These are phyloP conservation scores for Steinernema feltiae DNA, from an alignment of 1,140 invertebrate species.

Conservation along the genomic window DNA sequence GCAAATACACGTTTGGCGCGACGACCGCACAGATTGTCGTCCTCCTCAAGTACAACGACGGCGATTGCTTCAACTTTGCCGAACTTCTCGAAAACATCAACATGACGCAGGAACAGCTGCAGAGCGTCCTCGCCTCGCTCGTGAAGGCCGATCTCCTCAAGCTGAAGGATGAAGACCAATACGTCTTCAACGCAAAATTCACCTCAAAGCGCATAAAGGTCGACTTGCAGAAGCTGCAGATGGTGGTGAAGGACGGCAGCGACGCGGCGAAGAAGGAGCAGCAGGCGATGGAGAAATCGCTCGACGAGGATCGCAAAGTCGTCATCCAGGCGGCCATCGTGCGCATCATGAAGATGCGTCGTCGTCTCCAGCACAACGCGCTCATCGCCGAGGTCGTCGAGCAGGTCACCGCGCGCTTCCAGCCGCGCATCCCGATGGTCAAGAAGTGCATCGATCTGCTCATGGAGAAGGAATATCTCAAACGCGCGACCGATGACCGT, in stretches of 20 bases:
- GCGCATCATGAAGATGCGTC: too few relatives aligned
- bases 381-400: too few relatives aligned
- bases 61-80: conserved; percentile 74
- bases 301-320: conserved; percentile 95
- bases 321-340: too few relatives aligned
- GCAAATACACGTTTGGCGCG: conserved; percentile 60
- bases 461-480: background rate
- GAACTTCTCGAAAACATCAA: background rate
- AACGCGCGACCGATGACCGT: background rate
- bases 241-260: background rate
- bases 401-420: too few relatives aligned
- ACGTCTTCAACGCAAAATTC: background rate
- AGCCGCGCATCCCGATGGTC: background rate
- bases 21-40: conserved; percentile 97
- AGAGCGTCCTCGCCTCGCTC: too few relatives aligned
- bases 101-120: too few relatives aligned
- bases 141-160: background rate
- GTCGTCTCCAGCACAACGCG: too few relatives aligned
- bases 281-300: conserved; percentile 92
- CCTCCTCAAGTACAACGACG: conserved; percentile 86
- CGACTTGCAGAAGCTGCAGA: background rate
- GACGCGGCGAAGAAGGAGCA: conserved; percentile 82
- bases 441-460: background rate
- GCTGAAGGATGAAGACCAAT: background rate
- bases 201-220: background rate